Percentiles rank a stretch among this genome's conserved stretches.
Conservation (phyloP, 2,113 vertebrate species). For the Daboia siamensis region DNA sequence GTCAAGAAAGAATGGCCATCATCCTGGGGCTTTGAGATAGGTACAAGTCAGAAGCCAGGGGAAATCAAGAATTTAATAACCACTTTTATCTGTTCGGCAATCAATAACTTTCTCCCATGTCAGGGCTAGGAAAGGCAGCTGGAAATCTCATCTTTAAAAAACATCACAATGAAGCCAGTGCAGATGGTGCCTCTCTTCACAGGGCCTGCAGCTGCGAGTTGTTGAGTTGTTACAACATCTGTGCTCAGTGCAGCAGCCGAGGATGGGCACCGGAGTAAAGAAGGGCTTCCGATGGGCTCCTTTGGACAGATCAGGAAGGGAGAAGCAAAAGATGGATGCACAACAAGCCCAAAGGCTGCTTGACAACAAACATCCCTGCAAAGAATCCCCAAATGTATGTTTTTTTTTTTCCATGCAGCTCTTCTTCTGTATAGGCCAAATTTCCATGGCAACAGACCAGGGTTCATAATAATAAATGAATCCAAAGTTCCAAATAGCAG, state of each 20-base stretch:
- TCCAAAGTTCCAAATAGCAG: neutral
- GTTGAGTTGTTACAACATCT: neutral
- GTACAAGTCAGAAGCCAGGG: neutral
- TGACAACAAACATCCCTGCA: too few relatives aligned
- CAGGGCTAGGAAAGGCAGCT: constrained; percentile 53
- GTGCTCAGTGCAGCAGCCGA: neutral
- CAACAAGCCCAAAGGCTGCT: neutral
- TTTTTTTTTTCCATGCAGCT: neutral
- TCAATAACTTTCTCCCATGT: constrained; percentile 22
- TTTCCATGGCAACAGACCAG: neutral
- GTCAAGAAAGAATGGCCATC: too few relatives aligned
- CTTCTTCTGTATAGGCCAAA: too few relatives aligned
- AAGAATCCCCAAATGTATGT: too few relatives aligned
- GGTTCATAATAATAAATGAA: too few relatives aligned
- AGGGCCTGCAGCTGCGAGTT: constrained; percentile 46
- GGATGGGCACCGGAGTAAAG: neutral
- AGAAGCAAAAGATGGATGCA: neutral
- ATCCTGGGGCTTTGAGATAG: neutral
- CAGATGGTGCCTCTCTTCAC: constrained; percentile 42
- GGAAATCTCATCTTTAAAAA: neutral
- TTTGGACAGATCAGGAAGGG: neutral
- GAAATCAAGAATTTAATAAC: neutral
- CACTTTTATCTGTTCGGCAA: neutral
- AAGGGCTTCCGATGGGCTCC: neutral
- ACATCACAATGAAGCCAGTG: neutral